Evolutionary conservation across 2,888 invertebrate species (phyloP).

Genomic region (Pseudanteris insignis): DNA sequence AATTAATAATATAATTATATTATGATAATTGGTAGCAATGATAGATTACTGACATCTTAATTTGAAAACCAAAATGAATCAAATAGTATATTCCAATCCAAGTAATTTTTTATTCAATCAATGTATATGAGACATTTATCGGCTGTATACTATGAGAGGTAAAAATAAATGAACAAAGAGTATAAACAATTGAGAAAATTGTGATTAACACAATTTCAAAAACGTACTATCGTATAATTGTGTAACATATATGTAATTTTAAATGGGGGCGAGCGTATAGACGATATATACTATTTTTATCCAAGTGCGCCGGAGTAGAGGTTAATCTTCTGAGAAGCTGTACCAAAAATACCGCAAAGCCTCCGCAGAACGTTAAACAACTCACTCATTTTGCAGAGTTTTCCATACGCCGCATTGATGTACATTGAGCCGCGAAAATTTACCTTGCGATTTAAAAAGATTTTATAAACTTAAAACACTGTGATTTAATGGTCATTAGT

Average conservation of each 20-base stretch:
- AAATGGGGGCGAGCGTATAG: conserved; percentile 45
- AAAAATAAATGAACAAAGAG: no score
- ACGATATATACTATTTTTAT: conserved; percentile 56
- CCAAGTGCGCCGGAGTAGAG: conserved; percentile 59
- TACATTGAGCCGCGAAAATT: conserved; percentile 16
- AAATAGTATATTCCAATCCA: no score
- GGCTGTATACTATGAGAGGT: no score
- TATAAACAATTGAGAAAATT: conserved; percentile 32
- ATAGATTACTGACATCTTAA: no score
- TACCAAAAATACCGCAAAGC: conserved; percentile 60
- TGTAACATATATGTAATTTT: conserved; percentile 49
- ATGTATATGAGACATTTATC: no score
- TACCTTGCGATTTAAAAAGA: no score
- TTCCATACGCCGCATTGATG: conserved; percentile 37
- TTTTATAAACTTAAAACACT: no score
- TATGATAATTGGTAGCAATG: no score
- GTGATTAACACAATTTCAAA: conserved; percentile 32
- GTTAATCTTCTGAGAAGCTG: conserved; percentile 61
- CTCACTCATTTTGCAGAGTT: conserved; percentile 43
- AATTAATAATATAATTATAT: no score
- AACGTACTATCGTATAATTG: conserved; percentile 60
- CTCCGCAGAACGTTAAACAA: conserved; percentile 49
- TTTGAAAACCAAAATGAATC: no score
- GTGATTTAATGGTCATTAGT: no score
- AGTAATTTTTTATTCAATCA: no score